Conservation (phyloP, 2,113 vertebrate genomes). For the Pica pica region DNA sequence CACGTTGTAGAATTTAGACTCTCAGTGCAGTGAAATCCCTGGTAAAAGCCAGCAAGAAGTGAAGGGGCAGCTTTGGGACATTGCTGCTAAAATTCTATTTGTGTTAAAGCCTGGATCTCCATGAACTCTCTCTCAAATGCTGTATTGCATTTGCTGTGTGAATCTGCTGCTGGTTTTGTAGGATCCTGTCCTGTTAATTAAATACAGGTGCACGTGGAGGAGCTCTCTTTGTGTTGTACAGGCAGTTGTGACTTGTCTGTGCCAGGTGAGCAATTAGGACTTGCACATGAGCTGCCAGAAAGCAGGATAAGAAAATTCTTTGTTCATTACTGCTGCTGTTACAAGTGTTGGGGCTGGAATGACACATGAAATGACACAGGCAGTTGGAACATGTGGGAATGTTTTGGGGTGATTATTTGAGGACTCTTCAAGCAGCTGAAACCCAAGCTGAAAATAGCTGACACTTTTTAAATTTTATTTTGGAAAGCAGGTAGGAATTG, state of each 20-base stretch:
- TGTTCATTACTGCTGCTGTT: background rate
- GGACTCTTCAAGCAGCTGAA: background rate
- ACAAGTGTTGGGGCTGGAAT: background rate
- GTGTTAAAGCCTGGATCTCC: background rate
- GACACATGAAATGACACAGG: background rate
- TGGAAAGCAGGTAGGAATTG: background rate
- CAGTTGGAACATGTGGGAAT: constrained; percentile 4
- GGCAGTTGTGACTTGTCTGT: background rate
- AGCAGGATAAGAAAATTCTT: background rate
- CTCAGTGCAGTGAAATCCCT: background rate
- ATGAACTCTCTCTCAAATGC: background rate
- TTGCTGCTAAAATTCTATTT: background rate
- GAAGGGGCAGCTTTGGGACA: background rate
- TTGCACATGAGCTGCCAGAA: background rate
- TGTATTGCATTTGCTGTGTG: background rate
- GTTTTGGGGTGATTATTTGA: constrained; percentile 6
- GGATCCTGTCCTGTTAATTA: background rate
- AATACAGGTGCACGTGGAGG: background rate
- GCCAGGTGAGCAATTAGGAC: background rate
- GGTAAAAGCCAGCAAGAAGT: background rate
- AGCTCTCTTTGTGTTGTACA: background rate
- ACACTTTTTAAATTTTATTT: background rate
- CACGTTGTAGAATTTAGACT: background rate
- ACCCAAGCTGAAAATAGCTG: background rate
- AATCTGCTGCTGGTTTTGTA: background rate